Evolutionary conservation across 1,140 invertebrate species (phyloP), one percentile per base, ranked within the genome.

Genomic region (Ips nitidus): DNA sequence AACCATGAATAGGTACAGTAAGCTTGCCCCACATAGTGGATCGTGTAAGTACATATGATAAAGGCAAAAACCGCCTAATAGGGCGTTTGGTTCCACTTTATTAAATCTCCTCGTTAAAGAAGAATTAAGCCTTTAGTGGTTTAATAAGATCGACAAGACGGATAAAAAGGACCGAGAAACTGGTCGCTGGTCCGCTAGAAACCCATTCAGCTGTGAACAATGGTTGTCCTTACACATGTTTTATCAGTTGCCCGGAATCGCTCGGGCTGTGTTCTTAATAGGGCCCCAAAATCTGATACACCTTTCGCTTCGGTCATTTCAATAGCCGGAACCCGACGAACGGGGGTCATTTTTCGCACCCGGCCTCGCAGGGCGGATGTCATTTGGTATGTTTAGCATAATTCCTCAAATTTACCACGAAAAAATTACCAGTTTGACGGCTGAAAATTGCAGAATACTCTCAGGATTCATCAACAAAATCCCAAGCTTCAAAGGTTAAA

Each of bases 151-250:
- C 52, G 63, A 65, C 57, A 61, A 56, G 52, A 55, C 8, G 52
- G 39, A 65, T 38, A 42, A 65, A 65, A 42, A 52, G 50, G 38
- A 56, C 38, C 8, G 41, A 65, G 40, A 65, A 5, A 8, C 52
- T 36, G 47, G 47, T 41, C 63, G 55, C 52, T 53, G 63, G 2
- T 53, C 43, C 52, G 36, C 52, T 65, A 56, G 52, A 56, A 52
- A 65, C 63, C 55, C 65, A 66, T 66, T 66, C 65, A 66, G 65
- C 65, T 66, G 65, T 66, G 55, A 66, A 66, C 65, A 66, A 58
- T 58, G 22, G 65, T 58, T 45, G 63, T 65, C 63, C 55, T 59
- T 66, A 66, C 65, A 66, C 65, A 58, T 66, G 65, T 66, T 66
- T 66, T 66, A 59, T 59, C 65, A 59, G 65, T 58, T 66, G 64